Conservation (phyloP, 1,140 invertebrate species). For the Condylostylus longicornis region DNA sequence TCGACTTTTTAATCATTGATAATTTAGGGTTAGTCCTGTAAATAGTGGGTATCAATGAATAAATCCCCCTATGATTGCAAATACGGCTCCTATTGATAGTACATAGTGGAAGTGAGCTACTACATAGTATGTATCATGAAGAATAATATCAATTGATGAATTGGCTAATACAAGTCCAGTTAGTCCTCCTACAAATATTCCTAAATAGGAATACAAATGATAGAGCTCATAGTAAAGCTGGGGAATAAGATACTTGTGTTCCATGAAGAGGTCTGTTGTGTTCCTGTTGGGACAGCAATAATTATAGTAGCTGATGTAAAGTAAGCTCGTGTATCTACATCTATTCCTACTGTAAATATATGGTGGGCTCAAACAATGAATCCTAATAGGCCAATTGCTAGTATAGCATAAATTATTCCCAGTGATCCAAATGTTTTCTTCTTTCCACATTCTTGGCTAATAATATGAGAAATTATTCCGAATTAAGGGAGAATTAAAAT, state of each 20-base stretch:
- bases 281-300: conserved; percentile 48
- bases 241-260: conserved; percentile 36
- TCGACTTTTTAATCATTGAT: conserved; percentile 40
- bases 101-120: conserved; percentile 62
- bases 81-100: conserved; percentile 49
- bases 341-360: conserved; percentile 59
- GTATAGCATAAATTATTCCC: conserved; percentile 48
- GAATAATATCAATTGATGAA: conserved; percentile 50
- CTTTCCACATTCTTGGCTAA: conserved; percentile 41
- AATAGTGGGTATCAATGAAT: conserved; percentile 49
- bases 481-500: conserved; percentile 52
- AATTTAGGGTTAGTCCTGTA: conserved; percentile 40
- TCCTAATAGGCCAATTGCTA: conserved; percentile 46
- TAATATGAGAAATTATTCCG: conserved; percentile 49
- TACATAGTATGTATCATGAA: conserved; percentile 64
- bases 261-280: conserved; percentile 46
- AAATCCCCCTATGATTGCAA: conserved; percentile 52
- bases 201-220: conserved; percentile 60
- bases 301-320: conserved; percentile 59
- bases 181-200: conserved; percentile 43
- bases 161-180: conserved; percentile 52
- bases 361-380: conserved; percentile 56
- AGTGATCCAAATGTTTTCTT: conserved; percentile 41
- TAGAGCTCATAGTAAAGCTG: conserved; percentile 43
- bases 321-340: conserved; percentile 54